These are phyloP conservation scores for Melipona quadrifasciata DNA, from an alignment of 1,140 invertebrate species.

Conservation along the genomic window DNA sequence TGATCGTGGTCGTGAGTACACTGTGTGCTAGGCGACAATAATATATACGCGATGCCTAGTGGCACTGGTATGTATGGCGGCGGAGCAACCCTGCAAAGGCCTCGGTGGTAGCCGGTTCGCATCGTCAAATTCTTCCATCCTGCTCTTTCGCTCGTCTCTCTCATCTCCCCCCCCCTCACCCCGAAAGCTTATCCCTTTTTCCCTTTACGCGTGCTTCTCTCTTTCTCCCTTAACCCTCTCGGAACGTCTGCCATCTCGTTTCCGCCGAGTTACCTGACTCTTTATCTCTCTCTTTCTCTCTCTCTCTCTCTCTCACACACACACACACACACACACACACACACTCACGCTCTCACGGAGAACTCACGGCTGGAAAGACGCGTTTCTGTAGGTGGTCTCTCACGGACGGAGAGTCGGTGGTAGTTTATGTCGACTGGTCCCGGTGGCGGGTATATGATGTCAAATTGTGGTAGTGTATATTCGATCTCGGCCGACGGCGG, in stretches of 20 bases:
- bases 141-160: constrained; percentile 12
- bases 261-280: too few relatives aligned
- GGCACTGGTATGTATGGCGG: constrained; percentile 28
- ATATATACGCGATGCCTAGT: background rate
- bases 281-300: background rate
- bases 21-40: background rate
- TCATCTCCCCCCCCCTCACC: too few relatives aligned
- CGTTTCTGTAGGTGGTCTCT: constrained; percentile 51
- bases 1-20: constrained; percentile 36
- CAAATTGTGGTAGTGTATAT: constrained; percentile 49
- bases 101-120: constrained; percentile 48
- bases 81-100: constrained; percentile 37
- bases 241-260: background rate
- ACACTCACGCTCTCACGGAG: background rate
- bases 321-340: too few relatives aligned
- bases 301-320: too few relatives aligned
- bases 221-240: too few relatives aligned
- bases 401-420: constrained; percentile 33
- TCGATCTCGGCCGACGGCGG: constrained; percentile 22
- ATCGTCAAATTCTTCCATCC: constrained; percentile 52
- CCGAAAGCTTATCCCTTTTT: constrained; percentile 20
- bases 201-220: background rate
- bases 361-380: constrained; percentile 30
- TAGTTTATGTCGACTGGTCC: constrained; percentile 48
- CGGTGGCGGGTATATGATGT: constrained; percentile 45